phyloP scores from a whole-genome alignment of 1,140 invertebrate species.

The Drosophila suzukii region DNA sequence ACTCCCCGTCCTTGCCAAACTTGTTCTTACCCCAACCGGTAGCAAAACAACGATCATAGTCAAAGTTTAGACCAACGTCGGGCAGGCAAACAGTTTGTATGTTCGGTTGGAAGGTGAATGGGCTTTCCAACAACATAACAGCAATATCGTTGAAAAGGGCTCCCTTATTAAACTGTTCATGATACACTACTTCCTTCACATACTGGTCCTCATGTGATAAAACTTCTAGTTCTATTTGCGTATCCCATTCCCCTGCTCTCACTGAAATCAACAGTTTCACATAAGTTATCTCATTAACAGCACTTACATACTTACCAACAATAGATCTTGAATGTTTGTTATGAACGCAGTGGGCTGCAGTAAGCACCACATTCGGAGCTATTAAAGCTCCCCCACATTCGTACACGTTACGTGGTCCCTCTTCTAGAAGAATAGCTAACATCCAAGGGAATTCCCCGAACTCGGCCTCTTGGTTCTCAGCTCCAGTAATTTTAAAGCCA shows the following conservation, averaged over 20 bases:
- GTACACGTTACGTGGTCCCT: constrained; percentile 85
- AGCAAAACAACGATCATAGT: constrained; percentile 85
- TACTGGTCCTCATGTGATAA: constrained; percentile 89
- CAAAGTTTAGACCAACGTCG: constrained; percentile 72
- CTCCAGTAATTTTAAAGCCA: constrained; percentile 89
- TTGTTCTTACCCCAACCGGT: constrained; percentile 89
- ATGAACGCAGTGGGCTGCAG: constrained; percentile 87
- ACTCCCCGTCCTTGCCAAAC: constrained; percentile 87
- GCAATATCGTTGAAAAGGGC: constrained; percentile 88
- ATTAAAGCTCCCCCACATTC: constrained; percentile 87
- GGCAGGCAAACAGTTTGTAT: constrained; percentile 89
- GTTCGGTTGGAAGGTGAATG: constrained; percentile 87
- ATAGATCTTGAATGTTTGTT: constrained; percentile 59
- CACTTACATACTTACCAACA: constrained; percentile 67
- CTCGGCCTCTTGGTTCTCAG: constrained; percentile 86
- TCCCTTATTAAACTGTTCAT: constrained; percentile 87
- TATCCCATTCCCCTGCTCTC: constrained; percentile 92
- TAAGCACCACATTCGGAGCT: constrained; percentile 85
- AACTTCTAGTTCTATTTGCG: constrained; percentile 90
- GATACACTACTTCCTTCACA: constrained; percentile 86
- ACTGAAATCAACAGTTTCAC: constrained; percentile 64
- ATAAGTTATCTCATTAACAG: not conserved
- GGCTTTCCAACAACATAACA: constrained; percentile 87
- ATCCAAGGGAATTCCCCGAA: constrained; percentile 91
- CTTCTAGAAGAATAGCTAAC: constrained; percentile 89